phyloP scores from a whole-genome alignment of 2,797 vertebrate species.

The Balearica regulorum region DNA sequence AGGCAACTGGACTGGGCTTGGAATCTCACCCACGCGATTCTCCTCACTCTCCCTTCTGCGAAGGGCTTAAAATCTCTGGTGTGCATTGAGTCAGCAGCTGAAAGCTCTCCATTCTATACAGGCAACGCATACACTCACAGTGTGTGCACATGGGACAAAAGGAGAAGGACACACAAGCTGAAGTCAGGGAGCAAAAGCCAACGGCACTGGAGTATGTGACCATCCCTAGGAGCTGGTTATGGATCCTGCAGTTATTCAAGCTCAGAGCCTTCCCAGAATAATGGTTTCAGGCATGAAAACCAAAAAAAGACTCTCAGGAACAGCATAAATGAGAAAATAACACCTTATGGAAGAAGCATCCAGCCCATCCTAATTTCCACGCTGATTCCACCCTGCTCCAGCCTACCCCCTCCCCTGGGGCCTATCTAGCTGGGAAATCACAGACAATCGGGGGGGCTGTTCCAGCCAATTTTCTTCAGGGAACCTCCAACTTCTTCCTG shows the following conservation, averaged over 20 bases:
- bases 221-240: neutral
- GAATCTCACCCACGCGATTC: neutral
- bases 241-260: neutral
- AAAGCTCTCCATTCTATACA: neutral
- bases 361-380: constrained; percentile 39
- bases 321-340: neutral
- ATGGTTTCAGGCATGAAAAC: neutral
- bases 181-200: neutral
- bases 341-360: constrained; percentile 4
- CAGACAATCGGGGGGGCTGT: constrained; percentile 39
- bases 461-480: constrained; percentile 63
- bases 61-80: neutral
- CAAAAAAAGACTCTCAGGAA: neutral
- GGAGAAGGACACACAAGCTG: neutral
- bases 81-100: neutral
- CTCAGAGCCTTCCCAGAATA: neutral
- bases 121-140: neutral
- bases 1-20: constrained; percentile 19
- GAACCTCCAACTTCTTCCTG: constrained; percentile 62
- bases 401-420: constrained; percentile 13
- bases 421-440: constrained; percentile 55
- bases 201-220: fast-evolving
- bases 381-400: constrained; percentile 29
- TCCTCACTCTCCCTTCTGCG: neutral
- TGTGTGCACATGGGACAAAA: fast-evolving